These are phyloP conservation scores for Mesocentrotus franciscanus DNA, from an alignment of 53 echinoderm and acorn worm genomes.

Conservation along the genomic window DNA sequence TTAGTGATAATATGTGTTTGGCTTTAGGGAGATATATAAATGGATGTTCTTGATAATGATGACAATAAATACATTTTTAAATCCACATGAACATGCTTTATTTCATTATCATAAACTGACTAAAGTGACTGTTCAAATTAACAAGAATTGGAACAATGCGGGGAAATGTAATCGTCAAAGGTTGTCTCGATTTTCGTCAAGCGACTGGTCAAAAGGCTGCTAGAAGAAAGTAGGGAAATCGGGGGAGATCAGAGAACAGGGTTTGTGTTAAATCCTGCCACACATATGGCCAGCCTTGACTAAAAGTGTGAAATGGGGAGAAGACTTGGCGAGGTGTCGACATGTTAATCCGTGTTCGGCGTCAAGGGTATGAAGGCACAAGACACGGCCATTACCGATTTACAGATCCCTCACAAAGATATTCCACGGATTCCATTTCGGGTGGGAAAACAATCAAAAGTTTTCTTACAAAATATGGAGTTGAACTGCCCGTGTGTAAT, in stretches of 20 bases:
- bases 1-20: neutral
- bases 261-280: conserved; percentile 55
- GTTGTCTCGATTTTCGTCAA: neutral
- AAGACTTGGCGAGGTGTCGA: conserved; percentile 58
- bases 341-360: conserved; percentile 57
- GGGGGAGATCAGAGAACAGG: conserved; percentile 24
- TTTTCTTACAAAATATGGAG: conserved; percentile 49
- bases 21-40: neutral
- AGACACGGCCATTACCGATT: conserved; percentile 51
- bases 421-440: conserved; percentile 27
- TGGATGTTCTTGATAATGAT: too few species aligned
- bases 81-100: neutral
- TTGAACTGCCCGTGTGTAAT: neutral
- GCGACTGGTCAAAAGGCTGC: conserved; percentile 39
- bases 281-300: conserved; percentile 65
- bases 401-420: conserved; percentile 36
- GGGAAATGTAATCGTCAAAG: neutral
- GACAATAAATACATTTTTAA: too few species aligned
- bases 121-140: too few species aligned
- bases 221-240: neutral
- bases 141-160: too few species aligned
- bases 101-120: too few species aligned
- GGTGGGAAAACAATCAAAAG: conserved; percentile 54
- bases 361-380: conserved; percentile 29
- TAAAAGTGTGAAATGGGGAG: conserved; percentile 58